phyloP scores from a whole-genome alignment of 2,888 invertebrate genomes.

The Keiferia lycopersicella region DNA sequence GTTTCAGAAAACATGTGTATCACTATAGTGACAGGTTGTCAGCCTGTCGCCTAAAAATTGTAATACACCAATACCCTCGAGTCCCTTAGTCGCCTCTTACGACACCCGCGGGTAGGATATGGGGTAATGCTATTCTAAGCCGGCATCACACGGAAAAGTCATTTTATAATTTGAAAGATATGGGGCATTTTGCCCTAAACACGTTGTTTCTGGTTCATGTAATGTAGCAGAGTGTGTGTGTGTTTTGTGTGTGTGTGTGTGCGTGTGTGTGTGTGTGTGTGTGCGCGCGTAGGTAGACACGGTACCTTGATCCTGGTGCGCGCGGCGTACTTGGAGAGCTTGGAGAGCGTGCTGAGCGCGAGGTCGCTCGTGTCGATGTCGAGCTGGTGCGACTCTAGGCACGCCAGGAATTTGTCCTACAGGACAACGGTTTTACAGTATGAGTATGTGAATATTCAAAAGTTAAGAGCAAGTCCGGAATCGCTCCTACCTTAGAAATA shows the following conservation, averaged over 20 bases:
- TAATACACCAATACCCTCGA: too few species aligned
- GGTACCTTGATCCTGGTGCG: slow-evolving; percentile 89
- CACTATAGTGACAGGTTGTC: too few species aligned
- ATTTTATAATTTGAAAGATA: background rate
- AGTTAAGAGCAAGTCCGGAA: too few species aligned
- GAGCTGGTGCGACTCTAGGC: slow-evolving; percentile 89
- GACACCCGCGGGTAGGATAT: too few species aligned
- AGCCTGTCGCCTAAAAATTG: too few species aligned
- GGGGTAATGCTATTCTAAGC: too few species aligned
- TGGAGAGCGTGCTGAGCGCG: slow-evolving; percentile 92
- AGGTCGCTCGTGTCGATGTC: slow-evolving; percentile 95
- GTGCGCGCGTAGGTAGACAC: background rate
- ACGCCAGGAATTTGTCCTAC: slow-evolving; percentile 90
- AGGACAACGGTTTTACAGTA: slow-evolving; percentile 38
- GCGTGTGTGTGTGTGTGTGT: background rate
- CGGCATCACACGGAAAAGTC: too few species aligned
- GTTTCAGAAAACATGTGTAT: too few species aligned
- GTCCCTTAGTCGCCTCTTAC: too few species aligned
- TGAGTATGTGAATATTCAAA: too few species aligned
- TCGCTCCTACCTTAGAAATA: too few species aligned
- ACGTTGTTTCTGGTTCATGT: background rate
- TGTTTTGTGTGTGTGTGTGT: background rate
- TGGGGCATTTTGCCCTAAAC: background rate
- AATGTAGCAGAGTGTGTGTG: too few species aligned
- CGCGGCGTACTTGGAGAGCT: slow-evolving; percentile 94